Base-by-base conservation (phyloP, 1,140 invertebrate genomes). In the Pogonus chalceus region DNA sequence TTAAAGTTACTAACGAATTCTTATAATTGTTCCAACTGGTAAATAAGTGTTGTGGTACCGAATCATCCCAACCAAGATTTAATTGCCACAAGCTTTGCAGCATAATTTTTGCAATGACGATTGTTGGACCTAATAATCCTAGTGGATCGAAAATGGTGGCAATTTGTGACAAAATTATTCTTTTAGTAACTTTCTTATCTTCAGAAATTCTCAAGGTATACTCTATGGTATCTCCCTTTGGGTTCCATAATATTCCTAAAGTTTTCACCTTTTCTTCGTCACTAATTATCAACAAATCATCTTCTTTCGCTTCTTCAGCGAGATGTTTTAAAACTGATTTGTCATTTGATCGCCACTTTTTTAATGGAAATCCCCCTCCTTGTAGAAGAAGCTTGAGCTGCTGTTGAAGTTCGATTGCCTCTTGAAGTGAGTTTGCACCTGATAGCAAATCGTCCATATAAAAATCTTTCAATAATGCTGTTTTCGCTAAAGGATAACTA, bases 381-480 rank as follows among this genome's bases (percentile, higher is more conserved):
- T 18, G 3, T 12, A 43, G 26, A 31, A 43, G 7, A 43, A 43
- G 37, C 26, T 14, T 31, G 18, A 18, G 18, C 18, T 43, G 3
- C 9, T 9, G 7, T 18, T 4, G 7, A 4, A 43, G 18, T 43
- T 43, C 2, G 7, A 53, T 37, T 1, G 56, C 23, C 18, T 59
- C 21, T 18, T 51, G 22, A n/a, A 62, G 0, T 48, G 10, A 48
- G 49, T 72, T 53, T n/a, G 52, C 39, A 1, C 70, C 68, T 0
- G 65, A 63, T 7, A 70, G 35, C 2, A 73, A 22, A 58, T 75
- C 72, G 59, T 76, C 72, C 1, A 73, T 66, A 46, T 73, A 74
- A 51, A 72, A 68, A 62, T 72, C 65, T 0, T 35, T 54, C 24
- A 56, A 35, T 4, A 70, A 61, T 0, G 67, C 58, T 4, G 54